phyloP scores from a whole-genome alignment of 2,888 invertebrate species.

The Strigamia maritima region DNA sequence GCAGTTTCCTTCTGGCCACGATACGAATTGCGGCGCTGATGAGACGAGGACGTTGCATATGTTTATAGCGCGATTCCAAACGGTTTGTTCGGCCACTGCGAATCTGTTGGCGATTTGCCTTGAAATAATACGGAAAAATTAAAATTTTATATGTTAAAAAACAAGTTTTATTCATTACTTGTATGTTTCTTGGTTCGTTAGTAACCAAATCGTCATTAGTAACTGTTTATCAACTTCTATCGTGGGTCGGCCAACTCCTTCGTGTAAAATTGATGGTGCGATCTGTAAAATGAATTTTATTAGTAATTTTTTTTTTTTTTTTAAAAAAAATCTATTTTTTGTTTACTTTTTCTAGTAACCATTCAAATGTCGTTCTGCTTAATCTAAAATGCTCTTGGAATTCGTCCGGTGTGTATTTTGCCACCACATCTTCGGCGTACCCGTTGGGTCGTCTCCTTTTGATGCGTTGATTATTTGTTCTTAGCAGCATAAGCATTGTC shows the following conservation, averaged over 20 bases:
- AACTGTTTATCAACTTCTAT: constrained; percentile 4
- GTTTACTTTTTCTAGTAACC: neutral
- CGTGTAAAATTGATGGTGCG: neutral
- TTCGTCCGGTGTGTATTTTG: neutral
- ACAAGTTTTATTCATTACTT: neutral
- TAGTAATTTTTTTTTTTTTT: no score
- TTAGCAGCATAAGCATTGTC: neutral
- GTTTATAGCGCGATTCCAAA: neutral
- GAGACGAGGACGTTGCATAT: neutral
- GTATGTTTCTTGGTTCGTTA: neutral
- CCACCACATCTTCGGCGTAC: neutral
- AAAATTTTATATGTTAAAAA: neutral
- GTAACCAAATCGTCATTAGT: constrained; percentile 1
- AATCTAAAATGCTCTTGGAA: neutral
- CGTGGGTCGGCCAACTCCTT: neutral
- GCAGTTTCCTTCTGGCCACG: neutral
- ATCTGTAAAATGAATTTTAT: no score
- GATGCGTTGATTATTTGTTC: neutral
- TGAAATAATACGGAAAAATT: no score
- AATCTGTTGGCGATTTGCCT: neutral
- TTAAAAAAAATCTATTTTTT: neutral
- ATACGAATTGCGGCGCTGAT: neutral
- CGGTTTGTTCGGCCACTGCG: constrained; percentile 21
- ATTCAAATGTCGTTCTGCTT: neutral
- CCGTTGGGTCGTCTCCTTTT: neutral